These are phyloP conservation scores for Catharus fuscescens DNA, from an alignment of 2,113 vertebrate species.

Conservation along the genomic window DNA sequence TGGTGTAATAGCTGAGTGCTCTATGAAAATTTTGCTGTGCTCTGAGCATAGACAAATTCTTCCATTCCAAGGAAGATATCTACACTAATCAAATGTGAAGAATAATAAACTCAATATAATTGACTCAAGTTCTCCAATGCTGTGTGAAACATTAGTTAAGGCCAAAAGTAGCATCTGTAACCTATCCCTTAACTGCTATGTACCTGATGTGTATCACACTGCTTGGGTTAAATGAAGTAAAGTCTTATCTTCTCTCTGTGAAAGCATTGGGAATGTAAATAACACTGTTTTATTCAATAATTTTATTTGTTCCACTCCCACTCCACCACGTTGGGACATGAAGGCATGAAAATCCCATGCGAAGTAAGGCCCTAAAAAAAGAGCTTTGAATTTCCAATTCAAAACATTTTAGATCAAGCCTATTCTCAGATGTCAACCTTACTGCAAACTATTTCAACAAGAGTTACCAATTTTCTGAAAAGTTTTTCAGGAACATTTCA, in stretches of 20 bases:
- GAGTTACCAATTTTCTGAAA: not conserved
- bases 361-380: not conserved
- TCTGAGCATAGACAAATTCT: not conserved
- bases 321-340: not conserved
- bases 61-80: not conserved
- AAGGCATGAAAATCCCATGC: not conserved
- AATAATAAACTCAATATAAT: not conserved
- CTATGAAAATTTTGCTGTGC: not conserved
- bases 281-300: not conserved
- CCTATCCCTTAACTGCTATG: not conserved
- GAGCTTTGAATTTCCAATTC: not conserved
- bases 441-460: not conserved
- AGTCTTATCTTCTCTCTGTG: not conserved
- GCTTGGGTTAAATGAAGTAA: not conserved
- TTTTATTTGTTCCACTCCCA: not conserved
- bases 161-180: not conserved
- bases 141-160: not conserved
- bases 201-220: not conserved
- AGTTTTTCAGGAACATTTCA: not conserved
- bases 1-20: not conserved
- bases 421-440: not conserved
- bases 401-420: not conserved
- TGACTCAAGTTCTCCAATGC: not conserved
- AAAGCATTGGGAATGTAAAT: not conserved
- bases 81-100: not conserved